Conservation (phyloP, 2,797 vertebrate genomes). For the Dermochelys coriacea region DNA sequence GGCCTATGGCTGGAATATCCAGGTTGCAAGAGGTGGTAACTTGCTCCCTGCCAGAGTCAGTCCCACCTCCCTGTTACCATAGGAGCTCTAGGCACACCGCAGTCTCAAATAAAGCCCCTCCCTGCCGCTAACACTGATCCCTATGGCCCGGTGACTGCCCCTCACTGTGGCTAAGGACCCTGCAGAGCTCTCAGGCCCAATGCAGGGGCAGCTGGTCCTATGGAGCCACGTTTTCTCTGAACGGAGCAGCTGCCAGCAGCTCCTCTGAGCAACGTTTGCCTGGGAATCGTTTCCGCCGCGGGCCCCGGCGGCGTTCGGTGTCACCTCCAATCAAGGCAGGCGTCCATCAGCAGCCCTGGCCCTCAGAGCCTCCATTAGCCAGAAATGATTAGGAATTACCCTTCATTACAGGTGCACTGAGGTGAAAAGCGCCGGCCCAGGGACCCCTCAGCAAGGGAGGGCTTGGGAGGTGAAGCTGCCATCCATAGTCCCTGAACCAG, state of each 20-base stretch:
- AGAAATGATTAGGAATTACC: background rate
- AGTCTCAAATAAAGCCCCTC: background rate
- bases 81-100: background rate
- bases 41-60: no score
- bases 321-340: conserved; percentile 11
- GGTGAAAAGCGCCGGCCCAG: background rate
- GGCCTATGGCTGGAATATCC: background rate
- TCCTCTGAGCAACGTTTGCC: background rate
- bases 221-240: background rate
- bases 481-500: background rate
- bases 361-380: background rate
- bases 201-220: background rate
- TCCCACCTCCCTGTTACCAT: background rate
- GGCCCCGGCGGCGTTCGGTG: background rate
- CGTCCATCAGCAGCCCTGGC: background rate
- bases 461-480: background rate
- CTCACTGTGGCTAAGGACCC: no score
- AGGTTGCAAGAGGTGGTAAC: no score
- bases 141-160: no score
- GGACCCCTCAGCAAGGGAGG: background rate
- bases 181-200: background rate
- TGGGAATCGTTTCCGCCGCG: background rate
- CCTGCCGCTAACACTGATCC: no score
- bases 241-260: background rate
- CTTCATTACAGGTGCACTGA: background rate